A percentile compares a stretch with the other conserved stretches of the same genome.
Conservation (phyloP, 2,888 invertebrate genomes). For the Artemia sinica region DNA sequence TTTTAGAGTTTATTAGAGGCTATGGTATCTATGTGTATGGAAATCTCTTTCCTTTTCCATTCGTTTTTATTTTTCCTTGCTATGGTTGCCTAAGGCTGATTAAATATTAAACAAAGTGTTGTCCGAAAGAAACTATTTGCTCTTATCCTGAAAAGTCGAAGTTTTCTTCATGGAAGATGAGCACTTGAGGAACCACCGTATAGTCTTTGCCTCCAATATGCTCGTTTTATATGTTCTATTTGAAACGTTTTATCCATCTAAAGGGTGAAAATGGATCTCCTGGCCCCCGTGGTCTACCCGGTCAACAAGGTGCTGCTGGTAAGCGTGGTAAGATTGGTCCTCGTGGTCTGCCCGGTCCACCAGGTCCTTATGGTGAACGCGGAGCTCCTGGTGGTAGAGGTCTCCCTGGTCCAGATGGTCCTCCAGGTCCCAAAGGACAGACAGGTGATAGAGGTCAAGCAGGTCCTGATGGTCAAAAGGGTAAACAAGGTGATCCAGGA, state of each 20-base stretch:
- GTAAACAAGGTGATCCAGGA: slow-evolving; percentile 40
- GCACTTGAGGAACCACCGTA: no score
- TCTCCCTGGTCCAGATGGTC: slow-evolving; percentile 57
- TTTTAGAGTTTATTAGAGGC: no score
- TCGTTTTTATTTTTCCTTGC: no score
- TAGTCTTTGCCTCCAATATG: no score
- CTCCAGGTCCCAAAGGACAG: slow-evolving; percentile 52
- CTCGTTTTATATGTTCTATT: no score
- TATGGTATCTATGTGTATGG: no score
- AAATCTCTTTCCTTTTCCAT: no score
- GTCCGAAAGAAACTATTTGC: no score
- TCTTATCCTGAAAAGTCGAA: no score
- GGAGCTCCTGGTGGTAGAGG: slow-evolving; percentile 47
- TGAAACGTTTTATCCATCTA: slow-evolving; percentile 31
- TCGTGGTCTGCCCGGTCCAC: slow-evolving; percentile 51
- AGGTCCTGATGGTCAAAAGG: slow-evolving; percentile 29
- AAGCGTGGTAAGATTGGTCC: slow-evolving; percentile 63
- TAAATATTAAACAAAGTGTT: no score
- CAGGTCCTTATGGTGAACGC: slow-evolving; percentile 55
- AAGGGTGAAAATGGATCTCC: slow-evolving; percentile 55
- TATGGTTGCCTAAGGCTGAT: no score
- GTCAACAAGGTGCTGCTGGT: slow-evolving; percentile 53
- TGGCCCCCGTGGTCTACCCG: slow-evolving; percentile 58
- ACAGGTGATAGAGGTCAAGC: slow-evolving; percentile 48
- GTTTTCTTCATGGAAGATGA: no score